Conservation (phyloP, 1,140 invertebrate genomes). For the Mylabris phalerata region DNA sequence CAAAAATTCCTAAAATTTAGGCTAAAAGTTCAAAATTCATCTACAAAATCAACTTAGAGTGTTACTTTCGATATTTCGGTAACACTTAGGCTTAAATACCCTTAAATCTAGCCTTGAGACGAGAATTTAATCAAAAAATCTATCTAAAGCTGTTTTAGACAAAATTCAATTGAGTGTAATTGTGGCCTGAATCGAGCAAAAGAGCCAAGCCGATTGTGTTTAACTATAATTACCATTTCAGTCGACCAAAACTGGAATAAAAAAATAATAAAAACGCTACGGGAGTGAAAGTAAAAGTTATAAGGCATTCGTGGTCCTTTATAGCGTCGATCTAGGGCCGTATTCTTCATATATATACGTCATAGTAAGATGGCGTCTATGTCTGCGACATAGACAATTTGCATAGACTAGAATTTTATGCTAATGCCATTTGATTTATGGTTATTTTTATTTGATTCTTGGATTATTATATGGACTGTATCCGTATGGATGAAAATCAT, state of each 20-base stretch:
- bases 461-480: slow-evolving; percentile 46
- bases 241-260: neutral
- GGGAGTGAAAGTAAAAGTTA: slow-evolving; percentile 6
- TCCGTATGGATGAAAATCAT: slow-evolving; percentile 45
- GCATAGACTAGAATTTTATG: slow-evolving; percentile 41
- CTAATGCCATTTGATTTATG: slow-evolving; percentile 40
- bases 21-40: too few species aligned
- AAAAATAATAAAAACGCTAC: neutral
- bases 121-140: too few species aligned
- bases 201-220: neutral
- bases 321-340: slow-evolving; percentile 3
- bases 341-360: slow-evolving; percentile 13
- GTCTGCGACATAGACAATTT: slow-evolving; percentile 32
- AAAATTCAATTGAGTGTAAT: too few species aligned
- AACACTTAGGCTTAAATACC: too few species aligned
- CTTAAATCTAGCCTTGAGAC: too few species aligned
- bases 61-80: too few species aligned
- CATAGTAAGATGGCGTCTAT: slow-evolving; percentile 35
- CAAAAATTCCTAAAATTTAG: too few species aligned
- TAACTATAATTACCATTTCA: neutral
- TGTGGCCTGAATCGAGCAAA: too few species aligned
- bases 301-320: neutral
- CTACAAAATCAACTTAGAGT: too few species aligned
- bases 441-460: slow-evolving; percentile 46
- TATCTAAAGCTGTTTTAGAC: too few species aligned